These are phyloP conservation scores for Trigoniulus corallinus DNA, from an alignment of 1,140 invertebrate genomes.

Conservation along the genomic window DNA sequence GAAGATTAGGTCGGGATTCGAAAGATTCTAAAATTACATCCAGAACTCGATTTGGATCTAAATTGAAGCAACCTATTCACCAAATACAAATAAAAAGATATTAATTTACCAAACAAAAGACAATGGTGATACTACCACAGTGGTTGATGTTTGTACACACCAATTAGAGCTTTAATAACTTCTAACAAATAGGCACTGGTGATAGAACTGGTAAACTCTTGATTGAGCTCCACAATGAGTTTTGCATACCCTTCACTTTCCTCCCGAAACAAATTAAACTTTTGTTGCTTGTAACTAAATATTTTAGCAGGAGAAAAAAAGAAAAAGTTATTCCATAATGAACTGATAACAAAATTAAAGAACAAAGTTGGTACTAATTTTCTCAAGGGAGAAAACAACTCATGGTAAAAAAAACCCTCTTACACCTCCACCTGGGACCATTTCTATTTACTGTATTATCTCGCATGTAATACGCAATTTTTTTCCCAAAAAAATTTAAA, in stretches of 20 bases:
- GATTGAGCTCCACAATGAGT: slow-evolving; percentile 87
- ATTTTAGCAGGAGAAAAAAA: too few species aligned
- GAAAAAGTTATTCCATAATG: slow-evolving; percentile 5
- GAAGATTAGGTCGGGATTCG: slow-evolving; percentile 55
- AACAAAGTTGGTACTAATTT: too few species aligned
- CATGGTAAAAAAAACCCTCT: too few species aligned
- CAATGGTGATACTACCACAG: too few species aligned
- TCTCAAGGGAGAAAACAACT: too few species aligned
- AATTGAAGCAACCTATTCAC: slow-evolving; percentile 93
- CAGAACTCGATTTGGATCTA: slow-evolving; percentile 94
- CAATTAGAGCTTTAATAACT: slow-evolving; percentile 82
- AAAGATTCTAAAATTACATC: slow-evolving; percentile 95
- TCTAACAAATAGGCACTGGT: slow-evolving; percentile 47
- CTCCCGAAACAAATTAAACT: slow-evolving; percentile 96
- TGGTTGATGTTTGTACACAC: slow-evolving; percentile 33
- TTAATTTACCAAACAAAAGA: too few species aligned
- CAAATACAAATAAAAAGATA: slow-evolving; percentile 23
- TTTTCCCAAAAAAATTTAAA: too few species aligned
- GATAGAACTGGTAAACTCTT: slow-evolving; percentile 50
- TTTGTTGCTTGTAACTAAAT: slow-evolving; percentile 95
- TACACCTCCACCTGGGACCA: too few species aligned
- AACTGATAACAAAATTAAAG: background rate
- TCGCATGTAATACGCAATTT: too few species aligned
- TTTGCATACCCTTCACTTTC: slow-evolving; percentile 99
- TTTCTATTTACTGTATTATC: too few species aligned